Conservation (phyloP, 2,113 vertebrate species). For the Sphyrna mokarran region DNA sequence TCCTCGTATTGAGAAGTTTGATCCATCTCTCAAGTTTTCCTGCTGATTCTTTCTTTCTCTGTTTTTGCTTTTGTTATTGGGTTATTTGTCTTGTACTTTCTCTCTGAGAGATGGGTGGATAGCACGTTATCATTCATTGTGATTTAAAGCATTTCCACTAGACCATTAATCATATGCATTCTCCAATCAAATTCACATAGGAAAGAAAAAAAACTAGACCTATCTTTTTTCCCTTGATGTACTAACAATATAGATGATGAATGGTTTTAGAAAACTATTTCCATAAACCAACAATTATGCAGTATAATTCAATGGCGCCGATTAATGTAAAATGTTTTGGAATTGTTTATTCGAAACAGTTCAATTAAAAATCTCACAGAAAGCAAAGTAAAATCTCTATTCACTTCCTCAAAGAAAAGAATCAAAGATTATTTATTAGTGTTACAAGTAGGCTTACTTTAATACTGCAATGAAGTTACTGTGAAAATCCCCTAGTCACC, state of each 20-base stretch:
- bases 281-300: neutral
- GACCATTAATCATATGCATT: slow-evolving; percentile 1
- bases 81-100: slow-evolving; percentile 23
- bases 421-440: no score
- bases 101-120: slow-evolving; percentile 4
- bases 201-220: neutral
- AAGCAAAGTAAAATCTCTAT: neutral
- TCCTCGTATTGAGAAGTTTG: neutral
- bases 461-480: no score
- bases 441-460: no score
- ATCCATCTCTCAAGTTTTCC: neutral
- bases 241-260: neutral
- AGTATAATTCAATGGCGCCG: neutral
- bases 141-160: slow-evolving; percentile 17
- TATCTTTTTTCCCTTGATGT: neutral
- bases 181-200: neutral
- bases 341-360: neutral
- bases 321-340: neutral
- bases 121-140: neutral
- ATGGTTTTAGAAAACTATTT: neutral
- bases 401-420: neutral
- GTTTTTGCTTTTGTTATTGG: neutral
- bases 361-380: neutral
- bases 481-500: no score
- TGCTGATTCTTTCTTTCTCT: neutral